These are phyloP conservation scores for Camptogramma bilineatum DNA, from an alignment of 2,888 invertebrate species.

Conservation along the genomic window DNA sequence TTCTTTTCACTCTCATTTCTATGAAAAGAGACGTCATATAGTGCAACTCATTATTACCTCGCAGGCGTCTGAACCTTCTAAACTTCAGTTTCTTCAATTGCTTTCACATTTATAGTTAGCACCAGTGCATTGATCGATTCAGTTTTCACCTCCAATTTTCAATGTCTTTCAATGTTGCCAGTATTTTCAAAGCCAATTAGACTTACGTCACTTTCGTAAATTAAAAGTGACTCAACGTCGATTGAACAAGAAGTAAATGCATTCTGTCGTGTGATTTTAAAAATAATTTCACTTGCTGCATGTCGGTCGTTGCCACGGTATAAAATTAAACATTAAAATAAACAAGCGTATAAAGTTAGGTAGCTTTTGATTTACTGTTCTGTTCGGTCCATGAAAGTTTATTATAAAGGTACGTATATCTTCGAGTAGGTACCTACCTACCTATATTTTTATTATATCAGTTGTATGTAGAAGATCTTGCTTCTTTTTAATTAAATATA, in stretches of 20 bases:
- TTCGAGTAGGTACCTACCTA: too few species aligned
- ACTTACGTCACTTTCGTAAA: constrained; percentile 32
- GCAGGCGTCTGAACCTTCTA: background rate
- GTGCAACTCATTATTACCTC: too few species aligned
- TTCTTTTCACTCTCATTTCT: too few species aligned
- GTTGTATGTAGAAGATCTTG: background rate
- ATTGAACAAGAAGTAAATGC: constrained; percentile 43
- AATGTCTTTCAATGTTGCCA: constrained; percentile 36
- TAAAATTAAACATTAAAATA: constrained; percentile 83
- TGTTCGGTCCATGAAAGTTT: constrained; percentile 57
- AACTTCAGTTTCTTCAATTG: background rate
- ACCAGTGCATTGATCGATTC: constrained; percentile 27
- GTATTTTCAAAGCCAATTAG: constrained; percentile 36
- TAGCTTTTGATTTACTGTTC: constrained; percentile 71
- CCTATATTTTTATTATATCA: constrained; percentile 44
- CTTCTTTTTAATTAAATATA: background rate
- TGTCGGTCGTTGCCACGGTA: constrained; percentile 75
- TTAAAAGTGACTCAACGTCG: constrained; percentile 37
- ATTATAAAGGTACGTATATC: constrained; percentile 20
- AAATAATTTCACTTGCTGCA: constrained; percentile 47
- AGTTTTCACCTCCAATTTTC: constrained; percentile 31
- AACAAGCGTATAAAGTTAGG: constrained; percentile 78
- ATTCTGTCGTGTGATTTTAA: constrained; percentile 48
- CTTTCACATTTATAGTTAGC: constrained; percentile 9
- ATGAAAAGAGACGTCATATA: too few species aligned